Conservation (phyloP, 2,797 vertebrate species). For the Pipistrellus nathusii region DNA sequence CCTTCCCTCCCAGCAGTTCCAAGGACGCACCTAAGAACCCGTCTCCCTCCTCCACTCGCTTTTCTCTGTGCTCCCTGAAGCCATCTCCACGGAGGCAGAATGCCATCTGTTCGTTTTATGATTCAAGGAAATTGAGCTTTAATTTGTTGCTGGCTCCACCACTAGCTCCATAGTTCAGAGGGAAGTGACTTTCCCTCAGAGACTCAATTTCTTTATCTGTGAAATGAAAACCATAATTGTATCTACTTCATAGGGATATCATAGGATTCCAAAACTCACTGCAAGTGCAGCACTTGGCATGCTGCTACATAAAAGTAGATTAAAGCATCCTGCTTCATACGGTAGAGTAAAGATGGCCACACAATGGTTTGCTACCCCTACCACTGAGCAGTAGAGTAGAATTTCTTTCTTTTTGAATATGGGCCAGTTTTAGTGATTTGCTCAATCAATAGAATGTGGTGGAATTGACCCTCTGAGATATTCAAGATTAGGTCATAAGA, state of each 20-base stretch:
- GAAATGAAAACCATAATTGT: conserved; percentile 35
- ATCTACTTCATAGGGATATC: background rate
- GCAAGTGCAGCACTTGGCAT: background rate
- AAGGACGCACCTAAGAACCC: background rate
- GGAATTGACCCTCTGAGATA: background rate
- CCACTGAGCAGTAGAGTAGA: background rate
- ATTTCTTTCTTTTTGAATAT: background rate
- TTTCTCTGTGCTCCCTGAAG: background rate
- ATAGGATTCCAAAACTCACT: background rate
- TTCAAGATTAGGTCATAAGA: background rate
- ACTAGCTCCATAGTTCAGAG: background rate
- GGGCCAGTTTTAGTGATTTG: background rate
- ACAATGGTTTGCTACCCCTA: background rate
- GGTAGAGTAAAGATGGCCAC: background rate
- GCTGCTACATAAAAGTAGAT: background rate
- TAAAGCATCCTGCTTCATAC: no score
- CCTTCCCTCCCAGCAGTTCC: background rate
- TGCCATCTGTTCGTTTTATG: conserved; percentile 18
- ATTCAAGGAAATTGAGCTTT: conserved; percentile 58
- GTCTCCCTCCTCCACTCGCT: background rate
- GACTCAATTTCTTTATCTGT: conserved; percentile 28
- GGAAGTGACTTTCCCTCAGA: conserved; percentile 20
- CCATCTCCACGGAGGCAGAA: conserved; percentile 20
- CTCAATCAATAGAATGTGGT: background rate
- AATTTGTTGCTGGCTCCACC: background rate